Conservation (phyloP, 2,797 vertebrate genomes). For the Yasuhikotakia modesta region DNA sequence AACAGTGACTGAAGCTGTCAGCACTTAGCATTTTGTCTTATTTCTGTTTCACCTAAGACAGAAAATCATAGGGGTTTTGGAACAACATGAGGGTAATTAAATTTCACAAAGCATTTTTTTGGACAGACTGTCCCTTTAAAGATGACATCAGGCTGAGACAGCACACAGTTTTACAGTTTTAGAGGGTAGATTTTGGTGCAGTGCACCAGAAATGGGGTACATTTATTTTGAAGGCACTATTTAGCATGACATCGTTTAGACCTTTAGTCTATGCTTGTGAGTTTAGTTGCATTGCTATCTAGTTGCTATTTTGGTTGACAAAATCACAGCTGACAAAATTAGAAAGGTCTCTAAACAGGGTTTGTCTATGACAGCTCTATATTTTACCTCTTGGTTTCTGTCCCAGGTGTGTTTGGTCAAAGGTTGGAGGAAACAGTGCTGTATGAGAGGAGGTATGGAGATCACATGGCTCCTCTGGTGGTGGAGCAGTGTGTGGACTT, state of each 20-base stretch:
- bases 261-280: not conserved
- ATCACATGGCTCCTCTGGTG: slow-evolving; percentile 77
- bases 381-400: not conserved
- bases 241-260: not conserved
- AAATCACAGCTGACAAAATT: not conserved
- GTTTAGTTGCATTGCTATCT: not conserved
- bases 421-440: slow-evolving; percentile 80
- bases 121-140: not conserved
- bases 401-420: slow-evolving; percentile 80
- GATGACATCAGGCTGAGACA: slow-evolving; percentile 19
- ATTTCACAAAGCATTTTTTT: not conserved
- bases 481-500: slow-evolving; percentile 81
- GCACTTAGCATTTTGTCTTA: not conserved
- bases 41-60: too few species aligned
- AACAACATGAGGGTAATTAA: not conserved
- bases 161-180: too few species aligned
- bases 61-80: not conserved
- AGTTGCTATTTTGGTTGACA: not conserved
- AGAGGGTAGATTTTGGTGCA: slow-evolving; percentile 34
- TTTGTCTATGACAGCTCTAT: not conserved
- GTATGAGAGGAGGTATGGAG: slow-evolving; percentile 78
- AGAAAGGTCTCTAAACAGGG: not conserved
- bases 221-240: slow-evolving; percentile 1
- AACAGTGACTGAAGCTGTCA: not conserved
- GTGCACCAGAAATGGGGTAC: slow-evolving; percentile 12